These are phyloP conservation scores for Mystacides longicornis DNA, from an alignment of 2,888 invertebrate species.

Conservation along the genomic window DNA sequence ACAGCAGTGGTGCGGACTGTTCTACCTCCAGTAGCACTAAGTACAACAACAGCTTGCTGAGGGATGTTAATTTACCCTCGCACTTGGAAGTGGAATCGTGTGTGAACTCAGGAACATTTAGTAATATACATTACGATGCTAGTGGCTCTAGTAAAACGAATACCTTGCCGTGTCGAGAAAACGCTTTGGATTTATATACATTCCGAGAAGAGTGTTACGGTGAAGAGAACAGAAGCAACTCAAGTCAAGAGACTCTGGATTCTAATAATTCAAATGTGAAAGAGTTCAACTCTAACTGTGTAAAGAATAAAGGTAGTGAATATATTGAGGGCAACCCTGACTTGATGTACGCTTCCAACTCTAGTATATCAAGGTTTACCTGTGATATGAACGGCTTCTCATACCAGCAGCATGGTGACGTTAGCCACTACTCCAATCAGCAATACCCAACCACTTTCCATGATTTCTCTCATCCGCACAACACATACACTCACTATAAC, in stretches of 20 bases:
- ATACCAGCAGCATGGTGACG: conserved; percentile 35
- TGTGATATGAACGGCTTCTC: conserved; percentile 42
- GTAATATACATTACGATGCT: conserved; percentile 60
- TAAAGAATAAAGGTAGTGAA: conserved; percentile 43
- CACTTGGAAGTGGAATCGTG: conserved; percentile 57
- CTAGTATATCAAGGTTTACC: conserved; percentile 34
- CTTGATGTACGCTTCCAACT: conserved; percentile 5
- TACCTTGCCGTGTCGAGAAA: conserved; percentile 44
- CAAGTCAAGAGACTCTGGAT: conserved; percentile 26
- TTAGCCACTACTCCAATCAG: conserved; percentile 39
- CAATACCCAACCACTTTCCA: conserved; percentile 47
- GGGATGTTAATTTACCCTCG: conserved; percentile 48
- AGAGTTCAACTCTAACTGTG: conserved; percentile 42
- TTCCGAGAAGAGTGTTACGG: conserved; percentile 55
- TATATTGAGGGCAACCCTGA: conserved; percentile 30
- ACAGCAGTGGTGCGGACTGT: conserved; percentile 36
- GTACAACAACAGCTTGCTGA: conserved; percentile 38
- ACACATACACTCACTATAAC: conserved; percentile 47
- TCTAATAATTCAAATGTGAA: conserved; percentile 16
- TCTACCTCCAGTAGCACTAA: conserved; percentile 29
- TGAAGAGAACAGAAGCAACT: conserved; percentile 38
- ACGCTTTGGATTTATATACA: conserved; percentile 53
- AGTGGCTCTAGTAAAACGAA: conserved; percentile 31
- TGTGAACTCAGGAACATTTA: conserved; percentile 58
- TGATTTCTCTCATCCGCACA: conserved; percentile 48